Conservation (phyloP, 2,113 vertebrate genomes). For the Corythornis cristatus region DNA sequence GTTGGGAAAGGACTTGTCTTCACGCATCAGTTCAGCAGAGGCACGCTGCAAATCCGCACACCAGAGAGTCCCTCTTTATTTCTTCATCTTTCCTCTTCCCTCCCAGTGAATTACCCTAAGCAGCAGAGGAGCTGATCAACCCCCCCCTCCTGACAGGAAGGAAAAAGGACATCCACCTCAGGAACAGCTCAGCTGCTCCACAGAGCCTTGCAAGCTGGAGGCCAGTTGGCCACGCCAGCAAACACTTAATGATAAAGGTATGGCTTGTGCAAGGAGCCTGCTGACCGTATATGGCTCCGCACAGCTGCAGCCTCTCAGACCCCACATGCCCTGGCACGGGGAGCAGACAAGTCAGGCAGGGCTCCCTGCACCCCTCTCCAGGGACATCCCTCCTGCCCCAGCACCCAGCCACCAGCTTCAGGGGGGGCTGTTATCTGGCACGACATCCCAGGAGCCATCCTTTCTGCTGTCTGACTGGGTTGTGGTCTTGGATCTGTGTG, state of each 20-base stretch:
- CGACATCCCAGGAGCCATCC: accelerated
- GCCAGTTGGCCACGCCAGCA: background rate
- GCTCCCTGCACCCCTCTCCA: accelerated
- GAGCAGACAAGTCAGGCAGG: background rate
- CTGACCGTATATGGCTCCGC: accelerated
- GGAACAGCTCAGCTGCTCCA: background rate
- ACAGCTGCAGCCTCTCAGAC: background rate
- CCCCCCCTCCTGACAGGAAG: background rate
- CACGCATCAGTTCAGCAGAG: background rate
- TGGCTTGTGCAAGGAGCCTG: background rate
- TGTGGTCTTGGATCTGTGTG: accelerated
- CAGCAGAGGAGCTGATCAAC: background rate
- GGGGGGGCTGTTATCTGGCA: background rate
- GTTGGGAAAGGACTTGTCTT: background rate
- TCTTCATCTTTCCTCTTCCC: background rate
- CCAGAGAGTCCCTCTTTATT: background rate
- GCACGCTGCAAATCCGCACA: background rate
- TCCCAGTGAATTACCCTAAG: background rate
- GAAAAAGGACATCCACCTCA: background rate
- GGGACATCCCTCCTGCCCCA: accelerated
- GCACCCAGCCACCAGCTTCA: background rate
- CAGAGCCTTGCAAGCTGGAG: background rate
- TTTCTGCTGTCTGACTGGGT: accelerated
- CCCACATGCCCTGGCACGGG: accelerated
- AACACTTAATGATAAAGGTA: background rate